These are phyloP conservation scores for Ptilonorhynchus violaceus DNA, from an alignment of 2,113 vertebrate genomes.

Conservation along the genomic window DNA sequence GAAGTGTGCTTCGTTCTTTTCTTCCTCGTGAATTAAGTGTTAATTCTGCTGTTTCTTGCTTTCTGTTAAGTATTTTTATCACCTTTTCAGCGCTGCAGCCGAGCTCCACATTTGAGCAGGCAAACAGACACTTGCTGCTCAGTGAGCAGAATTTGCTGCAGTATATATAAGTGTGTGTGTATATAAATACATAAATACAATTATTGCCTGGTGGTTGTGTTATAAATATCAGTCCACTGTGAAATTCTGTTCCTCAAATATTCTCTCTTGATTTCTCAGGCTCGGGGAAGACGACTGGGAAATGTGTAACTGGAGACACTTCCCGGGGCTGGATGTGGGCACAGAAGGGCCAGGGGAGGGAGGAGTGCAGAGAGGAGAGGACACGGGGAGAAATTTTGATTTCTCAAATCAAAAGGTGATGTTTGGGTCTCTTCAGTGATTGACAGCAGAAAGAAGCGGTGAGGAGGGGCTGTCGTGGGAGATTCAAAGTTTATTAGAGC, in stretches of 20 bases:
- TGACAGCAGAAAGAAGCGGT: background rate
- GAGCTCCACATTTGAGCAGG: background rate
- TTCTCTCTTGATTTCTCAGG: background rate
- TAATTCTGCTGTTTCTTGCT: background rate
- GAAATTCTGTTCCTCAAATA: background rate
- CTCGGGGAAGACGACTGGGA: background rate
- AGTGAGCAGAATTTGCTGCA: background rate
- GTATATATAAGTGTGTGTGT: background rate
- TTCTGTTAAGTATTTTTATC: background rate
- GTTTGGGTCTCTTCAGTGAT: background rate
- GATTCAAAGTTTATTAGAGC: background rate
- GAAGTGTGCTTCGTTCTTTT: background rate
- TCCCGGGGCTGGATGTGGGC: accelerated
- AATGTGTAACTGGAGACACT: background rate
- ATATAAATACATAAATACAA: background rate
- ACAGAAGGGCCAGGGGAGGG: background rate
- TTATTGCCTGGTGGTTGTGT: background rate
- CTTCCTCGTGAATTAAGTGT: background rate
- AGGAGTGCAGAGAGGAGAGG: background rate
- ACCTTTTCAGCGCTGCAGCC: background rate
- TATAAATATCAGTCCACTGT: background rate
- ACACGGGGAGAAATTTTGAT: background rate
- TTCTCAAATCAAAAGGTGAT: background rate
- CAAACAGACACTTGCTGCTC: background rate
- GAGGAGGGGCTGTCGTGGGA: background rate